Conservation (phyloP, 2,888 invertebrate species). For the Lasius platythorax region DNA sequence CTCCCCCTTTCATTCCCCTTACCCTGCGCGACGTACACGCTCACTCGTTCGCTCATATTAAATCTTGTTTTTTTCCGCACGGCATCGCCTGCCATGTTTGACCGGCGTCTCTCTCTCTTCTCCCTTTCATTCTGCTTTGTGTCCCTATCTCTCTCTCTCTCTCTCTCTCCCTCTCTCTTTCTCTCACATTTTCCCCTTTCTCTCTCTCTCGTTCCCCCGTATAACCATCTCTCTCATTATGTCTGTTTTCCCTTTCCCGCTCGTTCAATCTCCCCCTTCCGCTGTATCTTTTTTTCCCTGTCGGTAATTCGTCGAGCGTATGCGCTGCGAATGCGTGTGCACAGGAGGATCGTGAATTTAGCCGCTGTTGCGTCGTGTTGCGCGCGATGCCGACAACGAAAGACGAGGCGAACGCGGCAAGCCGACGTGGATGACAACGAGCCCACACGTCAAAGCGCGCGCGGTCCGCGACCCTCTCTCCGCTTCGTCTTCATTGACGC, state of each 20-base stretch:
- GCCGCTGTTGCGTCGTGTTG: constrained; percentile 41
- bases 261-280: constrained; percentile 2
- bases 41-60: constrained; percentile 52
- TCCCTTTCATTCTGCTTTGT: constrained; percentile 42
- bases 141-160: constrained; percentile 50
- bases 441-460: constrained; percentile 67
- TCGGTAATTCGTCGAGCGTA: background rate
- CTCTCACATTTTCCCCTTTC: constrained; percentile 32
- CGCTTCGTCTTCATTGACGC: constrained; percentile 71
- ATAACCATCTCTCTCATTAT: constrained; percentile 29
- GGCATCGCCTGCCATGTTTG: constrained; percentile 76
- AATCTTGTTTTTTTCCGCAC: constrained; percentile 75
- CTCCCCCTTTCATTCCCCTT: background rate
- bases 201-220: constrained; percentile 40
- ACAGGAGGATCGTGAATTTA: constrained; percentile 68
- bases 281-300: background rate
- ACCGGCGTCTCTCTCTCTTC: constrained; percentile 69
- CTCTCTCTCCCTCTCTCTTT: constrained; percentile 41
- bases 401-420: constrained; percentile 53
- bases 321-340: constrained; percentile 20
- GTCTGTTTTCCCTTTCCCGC: background rate
- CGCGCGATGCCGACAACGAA: constrained; percentile 40
- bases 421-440: constrained; percentile 56
- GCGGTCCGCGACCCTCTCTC: constrained; percentile 57
- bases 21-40: background rate